These are phyloP conservation scores for Etheostoma spectabile DNA, from an alignment of 2,113 vertebrate species.

Conservation along the genomic window DNA sequence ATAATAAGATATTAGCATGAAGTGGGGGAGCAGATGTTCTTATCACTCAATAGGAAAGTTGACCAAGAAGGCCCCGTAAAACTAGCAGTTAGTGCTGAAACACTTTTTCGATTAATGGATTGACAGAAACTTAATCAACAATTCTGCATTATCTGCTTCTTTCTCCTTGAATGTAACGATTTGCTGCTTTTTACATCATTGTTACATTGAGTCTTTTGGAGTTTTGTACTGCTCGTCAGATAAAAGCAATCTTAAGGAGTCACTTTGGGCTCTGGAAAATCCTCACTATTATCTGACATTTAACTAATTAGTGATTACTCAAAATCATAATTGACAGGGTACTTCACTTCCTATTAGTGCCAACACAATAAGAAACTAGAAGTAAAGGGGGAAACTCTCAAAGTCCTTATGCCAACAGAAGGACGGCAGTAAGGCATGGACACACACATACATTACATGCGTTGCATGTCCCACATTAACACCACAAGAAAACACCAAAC, in stretches of 20 bases:
- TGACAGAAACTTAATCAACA: background rate
- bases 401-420: background rate
- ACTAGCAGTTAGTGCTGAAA: background rate
- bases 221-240: background rate
- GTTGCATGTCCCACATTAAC: constrained; percentile 27
- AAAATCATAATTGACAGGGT: background rate
- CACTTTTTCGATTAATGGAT: background rate
- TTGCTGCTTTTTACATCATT: background rate
- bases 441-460: constrained; percentile 6
- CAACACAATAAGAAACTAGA: background rate
- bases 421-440: constrained; percentile 1
- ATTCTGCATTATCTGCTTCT: background rate
- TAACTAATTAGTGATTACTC: background rate
- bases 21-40: background rate
- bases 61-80: background rate
- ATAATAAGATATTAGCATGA: background rate
- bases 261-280: background rate
- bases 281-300: background rate
- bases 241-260: background rate
- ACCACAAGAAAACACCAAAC: constrained; percentile 34
- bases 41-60: too few relatives aligned
- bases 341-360: background rate
- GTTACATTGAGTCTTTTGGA: background rate
- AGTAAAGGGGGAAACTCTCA: background rate
- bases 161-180: background rate